These are phyloP conservation scores for Lepilemur ruficaudatus DNA, from an alignment of 2,797 vertebrate genomes.

Conservation along the genomic window DNA sequence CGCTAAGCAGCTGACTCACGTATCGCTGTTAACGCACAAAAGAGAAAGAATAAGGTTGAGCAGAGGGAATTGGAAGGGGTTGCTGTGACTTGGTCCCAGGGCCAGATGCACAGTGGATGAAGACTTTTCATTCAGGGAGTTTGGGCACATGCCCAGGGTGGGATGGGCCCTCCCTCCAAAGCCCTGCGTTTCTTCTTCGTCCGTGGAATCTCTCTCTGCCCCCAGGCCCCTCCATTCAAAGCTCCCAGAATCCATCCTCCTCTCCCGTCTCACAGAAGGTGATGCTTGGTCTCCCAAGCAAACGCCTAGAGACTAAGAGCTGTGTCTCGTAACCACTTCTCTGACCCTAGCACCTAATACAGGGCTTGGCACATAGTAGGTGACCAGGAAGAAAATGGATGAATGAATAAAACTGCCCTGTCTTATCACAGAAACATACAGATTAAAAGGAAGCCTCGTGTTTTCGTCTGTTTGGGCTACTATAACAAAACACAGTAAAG, in stretches of 20 bases:
- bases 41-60: not conserved
- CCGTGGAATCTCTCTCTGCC: accelerated
- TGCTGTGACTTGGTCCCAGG: not conserved
- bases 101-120: not conserved
- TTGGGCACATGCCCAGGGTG: not conserved
- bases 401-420: not conserved
- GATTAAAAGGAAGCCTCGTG: not conserved
- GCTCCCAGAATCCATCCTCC: not conserved
- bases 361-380: not conserved
- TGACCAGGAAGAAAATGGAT: not conserved
- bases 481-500: not conserved
- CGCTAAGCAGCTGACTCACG: not conserved
- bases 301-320: not conserved
- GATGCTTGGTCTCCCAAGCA: not conserved
- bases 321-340: not conserved
- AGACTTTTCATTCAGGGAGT: not conserved
- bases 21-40: not conserved
- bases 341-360: not conserved
- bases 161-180: not conserved
- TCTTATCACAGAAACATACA: not conserved
- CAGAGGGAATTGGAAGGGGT: not conserved
- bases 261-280: accelerated
- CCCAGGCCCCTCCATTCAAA: not conserved
- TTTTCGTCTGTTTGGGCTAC: not conserved
- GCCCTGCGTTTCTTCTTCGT: not conserved